Conservation (phyloP, 2,888 invertebrate genomes). For the Ormyrus thymus region DNA sequence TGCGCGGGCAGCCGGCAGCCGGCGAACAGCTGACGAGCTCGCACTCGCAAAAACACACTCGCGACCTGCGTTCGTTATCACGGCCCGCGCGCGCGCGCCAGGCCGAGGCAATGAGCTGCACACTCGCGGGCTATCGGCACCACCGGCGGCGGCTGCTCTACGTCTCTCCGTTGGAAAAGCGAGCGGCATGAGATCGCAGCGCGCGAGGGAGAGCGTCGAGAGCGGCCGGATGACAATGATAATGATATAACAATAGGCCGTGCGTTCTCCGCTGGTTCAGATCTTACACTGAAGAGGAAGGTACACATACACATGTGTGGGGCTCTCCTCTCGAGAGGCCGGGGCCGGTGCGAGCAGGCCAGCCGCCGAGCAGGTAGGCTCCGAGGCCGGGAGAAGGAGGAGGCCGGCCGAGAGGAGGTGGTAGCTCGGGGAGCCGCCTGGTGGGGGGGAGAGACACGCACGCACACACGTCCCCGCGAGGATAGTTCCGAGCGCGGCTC, state of each 20-base stretch:
- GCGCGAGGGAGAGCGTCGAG: background rate
- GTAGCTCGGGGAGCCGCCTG: conserved; percentile 69
- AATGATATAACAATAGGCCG: conserved; percentile 74
- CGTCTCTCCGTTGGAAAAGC: too few relatives aligned
- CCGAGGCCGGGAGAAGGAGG: background rate
- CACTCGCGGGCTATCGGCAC: too few relatives aligned
- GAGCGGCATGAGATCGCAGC: background rate
- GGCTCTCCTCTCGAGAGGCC: conserved; percentile 59
- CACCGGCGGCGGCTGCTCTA: too few relatives aligned
- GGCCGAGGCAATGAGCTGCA: too few relatives aligned
- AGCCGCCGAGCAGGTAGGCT: conserved; percentile 53
- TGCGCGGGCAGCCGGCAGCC: conserved; percentile 24
- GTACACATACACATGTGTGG: conserved; percentile 74
- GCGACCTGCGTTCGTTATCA: background rate
- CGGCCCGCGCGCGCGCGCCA: conserved; percentile 25
- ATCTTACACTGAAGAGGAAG: conserved; percentile 74
- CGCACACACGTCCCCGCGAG: too few relatives aligned
- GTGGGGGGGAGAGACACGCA: background rate
- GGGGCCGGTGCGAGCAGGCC: conserved; percentile 42
- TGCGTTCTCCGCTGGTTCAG: conserved; percentile 75
- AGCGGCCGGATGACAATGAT: conserved; percentile 67
- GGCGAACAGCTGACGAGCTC: conserved; percentile 38
- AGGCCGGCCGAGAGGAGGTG: conserved; percentile 52
- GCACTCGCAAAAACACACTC: conserved; percentile 19
- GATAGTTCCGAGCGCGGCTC: too few relatives aligned